Conservation (phyloP, 2,797 vertebrate species). For the Eurystomus glaucurus region DNA sequence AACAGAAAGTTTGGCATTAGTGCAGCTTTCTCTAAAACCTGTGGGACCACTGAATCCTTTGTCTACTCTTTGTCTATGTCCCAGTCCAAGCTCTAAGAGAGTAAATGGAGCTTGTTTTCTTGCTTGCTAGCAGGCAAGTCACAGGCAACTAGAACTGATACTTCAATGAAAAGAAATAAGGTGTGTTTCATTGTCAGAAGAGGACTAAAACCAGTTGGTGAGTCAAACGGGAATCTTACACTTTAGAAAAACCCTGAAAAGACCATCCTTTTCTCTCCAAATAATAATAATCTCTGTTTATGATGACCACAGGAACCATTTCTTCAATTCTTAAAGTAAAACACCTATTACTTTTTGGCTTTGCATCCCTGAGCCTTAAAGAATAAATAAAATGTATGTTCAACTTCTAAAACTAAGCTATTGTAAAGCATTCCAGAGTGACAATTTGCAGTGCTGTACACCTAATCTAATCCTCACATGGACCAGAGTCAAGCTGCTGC, state of each 20-base stretch:
- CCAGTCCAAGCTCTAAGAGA: not conserved
- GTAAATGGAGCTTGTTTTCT: slow-evolving; percentile 5
- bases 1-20: not conserved
- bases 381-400: not conserved
- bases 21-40: slow-evolving; percentile 18
- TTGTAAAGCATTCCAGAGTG: not conserved
- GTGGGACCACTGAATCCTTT: not conserved
- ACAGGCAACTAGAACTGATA: not conserved
- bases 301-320: not conserved
- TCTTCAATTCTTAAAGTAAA: not conserved
- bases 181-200: not conserved
- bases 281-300: not conserved
- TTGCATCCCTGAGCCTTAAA: not conserved
- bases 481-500: not conserved
- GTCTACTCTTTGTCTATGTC: not conserved
- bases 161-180: slow-evolving; percentile 14
- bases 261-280: not conserved
- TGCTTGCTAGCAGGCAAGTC: not conserved
- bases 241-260: not conserved
- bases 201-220: not conserved
- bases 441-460: not conserved
- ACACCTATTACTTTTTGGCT: not conserved
- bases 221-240: not conserved
- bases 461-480: not conserved
- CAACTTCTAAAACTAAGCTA: not conserved